Evolutionary conservation across 2,113 vertebrate genomes (phyloP), one percentile per base, ranked within the genome.

Genomic region (Chelonoidis abingdonii): DNA sequence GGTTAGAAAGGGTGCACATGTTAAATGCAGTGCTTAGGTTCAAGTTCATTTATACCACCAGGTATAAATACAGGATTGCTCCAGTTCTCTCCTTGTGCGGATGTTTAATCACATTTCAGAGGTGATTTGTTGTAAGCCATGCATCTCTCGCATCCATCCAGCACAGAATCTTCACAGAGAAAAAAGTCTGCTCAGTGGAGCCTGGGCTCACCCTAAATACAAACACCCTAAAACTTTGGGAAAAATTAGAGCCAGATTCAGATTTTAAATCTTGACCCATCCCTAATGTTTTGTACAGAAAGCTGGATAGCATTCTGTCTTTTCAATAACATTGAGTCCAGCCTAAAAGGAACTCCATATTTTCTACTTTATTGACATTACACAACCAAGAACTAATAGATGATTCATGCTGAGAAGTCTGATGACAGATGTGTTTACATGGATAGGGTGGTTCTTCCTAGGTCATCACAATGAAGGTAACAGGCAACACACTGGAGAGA

Each of bases 401-500:
- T 56, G 83, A 90, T 86, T 38, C 0, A 1, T 56, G 87, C 59
- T 49, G 69, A 25, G 92, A 54, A 41, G 35, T 7, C 93, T 80
- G 0, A 0, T 87, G 84, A 97, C 69, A 86, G 88, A 94, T 93
- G 91, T 96, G 94, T 84, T 57, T 91, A 93, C 76, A 78, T 95
- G 0, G 91, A 4, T 38, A 1, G 93, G 96, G 94, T 95, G 93
- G 91, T 83, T 93, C 86, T 84, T 87, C 84, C 83, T 83, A 80
- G 44, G 72, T 97, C 96, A 95, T 6, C 1, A 3, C 88, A 57
- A 79, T 54, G 85, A 93, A 92, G 94, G 91, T 89, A 94, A 94
- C 85, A 94, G 95, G 95, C 92, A 97, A 95, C 84, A 95, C 92
- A 95, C 87, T 38, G 56, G 50, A 54, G 24, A 86, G 4, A 90